Base-by-base conservation (phyloP, 2,888 invertebrate genomes). In the Corythucha ciliata region DNA sequence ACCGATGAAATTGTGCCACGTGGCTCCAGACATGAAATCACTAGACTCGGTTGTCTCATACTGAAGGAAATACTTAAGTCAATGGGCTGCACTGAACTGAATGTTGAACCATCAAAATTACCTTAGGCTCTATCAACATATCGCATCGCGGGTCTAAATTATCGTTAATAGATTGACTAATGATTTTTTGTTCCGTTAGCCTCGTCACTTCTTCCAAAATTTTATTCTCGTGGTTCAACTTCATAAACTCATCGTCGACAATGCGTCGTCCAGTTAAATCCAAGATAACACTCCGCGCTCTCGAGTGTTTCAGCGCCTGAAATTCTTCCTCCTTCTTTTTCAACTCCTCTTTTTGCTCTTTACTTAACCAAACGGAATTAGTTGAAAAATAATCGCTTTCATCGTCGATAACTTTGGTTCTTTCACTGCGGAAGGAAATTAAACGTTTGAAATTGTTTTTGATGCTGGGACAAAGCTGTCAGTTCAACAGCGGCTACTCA, bases 381-480 rank as follows among this genome's bases (percentile, higher is more conserved):
- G 81, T 76, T 63, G 80, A 79, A 67, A 89, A 97, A 68, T 96
- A 96, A 68, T 96, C 96, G 57, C 83, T 79, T 66, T 96, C 91
- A 66, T 96, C 96, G 67, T 97, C 96, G 37, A 86, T 88, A 5
- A 92, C 86, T 64, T 77, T 78, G 3, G 81, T 83, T 50, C 85
- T 76, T 32, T 77, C 74, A 60, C 79, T 79, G 64, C 86, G 84
- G 62, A 21, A 66, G 62, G 49, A 48, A 56, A 53, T 27, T 22
- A 29, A 48, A 3, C 27, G 29, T 18, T 21, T 14, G 18, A 34
- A 20, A 20, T 44, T 25, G n/a, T 16, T 7, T 12, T 12, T 16
- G 6, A 34, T 44, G 44, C 26, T 5, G 10, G 14, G 10, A 14
- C 25, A 16, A 18, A 33, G 29, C 10, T 6, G 8, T 7, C 8